A percentile compares a stretch with the other conserved stretches of the same genome.
Conservation (phyloP, 2,888 invertebrate species). For the Cynaeus angustus region DNA sequence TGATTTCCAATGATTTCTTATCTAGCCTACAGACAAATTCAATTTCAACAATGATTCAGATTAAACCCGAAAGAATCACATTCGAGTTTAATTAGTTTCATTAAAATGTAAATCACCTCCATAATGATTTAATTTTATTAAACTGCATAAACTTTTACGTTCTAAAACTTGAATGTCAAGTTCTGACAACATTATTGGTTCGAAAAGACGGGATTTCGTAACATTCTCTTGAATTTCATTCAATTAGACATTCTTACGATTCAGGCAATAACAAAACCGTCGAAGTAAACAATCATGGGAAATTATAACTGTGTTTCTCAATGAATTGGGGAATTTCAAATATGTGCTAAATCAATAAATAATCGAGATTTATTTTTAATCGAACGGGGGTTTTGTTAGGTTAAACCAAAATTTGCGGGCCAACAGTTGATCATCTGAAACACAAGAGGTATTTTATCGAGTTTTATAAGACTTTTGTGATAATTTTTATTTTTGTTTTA, state of each 20-base stretch:
- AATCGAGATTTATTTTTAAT: neutral
- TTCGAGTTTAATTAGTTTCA: conserved; percentile 31
- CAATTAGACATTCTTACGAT: neutral
- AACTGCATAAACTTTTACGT: conserved; percentile 36
- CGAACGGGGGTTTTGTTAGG: neutral
- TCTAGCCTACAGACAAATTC: neutral
- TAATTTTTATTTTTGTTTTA: conserved; percentile 30
- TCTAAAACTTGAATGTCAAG: conserved; percentile 33
- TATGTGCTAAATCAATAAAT: neutral
- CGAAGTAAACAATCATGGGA: conserved; percentile 1
- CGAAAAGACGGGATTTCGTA: conserved; percentile 20
- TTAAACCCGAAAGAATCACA: conserved; percentile 1
- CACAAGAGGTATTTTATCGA: neutral
- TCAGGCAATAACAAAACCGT: conserved; percentile 1
- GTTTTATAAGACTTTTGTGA: neutral
- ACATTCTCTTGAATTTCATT: conserved; percentile 15
- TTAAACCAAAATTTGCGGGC: neutral
- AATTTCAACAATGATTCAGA: neutral
- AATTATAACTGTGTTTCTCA: neutral
- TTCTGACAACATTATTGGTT: conserved; percentile 16
- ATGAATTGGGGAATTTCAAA: conserved; percentile 1
- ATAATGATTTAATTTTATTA: conserved; percentile 33
- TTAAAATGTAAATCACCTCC: conserved; percentile 27
- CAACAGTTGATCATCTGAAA: neutral
- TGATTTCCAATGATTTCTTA: neutral